Percentiles rank a stretch among this genome's conserved stretches.
Evolutionary conservation across 2,113 vertebrate species (phyloP).

Genomic region (Phoenicopterus ruber): DNA sequence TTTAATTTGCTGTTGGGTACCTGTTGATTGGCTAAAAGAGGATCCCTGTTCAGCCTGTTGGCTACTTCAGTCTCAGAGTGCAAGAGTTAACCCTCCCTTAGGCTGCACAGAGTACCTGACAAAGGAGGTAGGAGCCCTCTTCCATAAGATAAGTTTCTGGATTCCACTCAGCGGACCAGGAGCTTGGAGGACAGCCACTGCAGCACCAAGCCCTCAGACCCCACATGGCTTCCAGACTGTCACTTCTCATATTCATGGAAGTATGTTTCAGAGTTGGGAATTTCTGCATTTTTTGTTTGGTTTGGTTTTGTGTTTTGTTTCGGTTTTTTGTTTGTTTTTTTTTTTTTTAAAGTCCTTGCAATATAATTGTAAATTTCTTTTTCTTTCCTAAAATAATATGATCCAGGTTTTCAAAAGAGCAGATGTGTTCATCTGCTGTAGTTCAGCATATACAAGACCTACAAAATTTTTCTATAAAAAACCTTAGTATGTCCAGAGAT

Average conservation of each 20-base stretch:
- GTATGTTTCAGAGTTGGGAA: background rate
- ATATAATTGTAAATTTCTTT: background rate
- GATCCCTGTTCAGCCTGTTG: background rate
- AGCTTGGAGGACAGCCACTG: background rate
- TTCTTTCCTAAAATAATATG: background rate
- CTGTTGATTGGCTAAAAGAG: background rate
- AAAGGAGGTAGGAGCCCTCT: background rate
- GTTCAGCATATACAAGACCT: background rate
- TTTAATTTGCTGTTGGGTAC: background rate
- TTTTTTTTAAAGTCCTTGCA: background rate
- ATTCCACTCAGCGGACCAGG: background rate
- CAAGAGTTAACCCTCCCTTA: background rate
- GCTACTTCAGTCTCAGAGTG: background rate
- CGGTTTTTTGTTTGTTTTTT: background rate
- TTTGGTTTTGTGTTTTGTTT: background rate
- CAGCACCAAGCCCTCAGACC: background rate
- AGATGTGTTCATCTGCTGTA: background rate
- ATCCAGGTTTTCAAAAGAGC: background rate
- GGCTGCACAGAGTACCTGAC: background rate
- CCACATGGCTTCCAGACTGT: background rate
- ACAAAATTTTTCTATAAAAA: background rate
- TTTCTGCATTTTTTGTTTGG: background rate
- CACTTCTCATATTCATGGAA: background rate
- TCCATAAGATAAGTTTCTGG: background rate
- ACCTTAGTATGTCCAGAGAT: background rate